A percentile compares a stretch with the other conserved stretches of the same genome.
These are phyloP conservation scores for Patagioenas fasciata DNA, from an alignment of 2,113 vertebrate genomes.

Conservation along the genomic window DNA sequence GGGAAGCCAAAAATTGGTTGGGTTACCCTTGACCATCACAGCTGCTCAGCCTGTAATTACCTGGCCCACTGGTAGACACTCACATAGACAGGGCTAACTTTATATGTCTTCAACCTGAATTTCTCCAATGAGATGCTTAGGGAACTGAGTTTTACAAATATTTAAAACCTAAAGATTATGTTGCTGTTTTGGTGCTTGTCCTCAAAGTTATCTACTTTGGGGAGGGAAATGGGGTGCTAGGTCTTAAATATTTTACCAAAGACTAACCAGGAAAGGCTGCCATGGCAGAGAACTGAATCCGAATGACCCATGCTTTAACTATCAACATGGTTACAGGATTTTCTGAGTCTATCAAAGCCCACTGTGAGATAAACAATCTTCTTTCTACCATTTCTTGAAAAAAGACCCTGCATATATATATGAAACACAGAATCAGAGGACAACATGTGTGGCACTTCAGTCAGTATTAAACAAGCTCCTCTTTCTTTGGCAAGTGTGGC, in stretches of 20 bases:
- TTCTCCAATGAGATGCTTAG: neutral
- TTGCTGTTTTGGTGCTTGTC: accelerated
- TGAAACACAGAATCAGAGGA: neutral
- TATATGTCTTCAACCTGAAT: neutral
- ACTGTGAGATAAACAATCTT: neutral
- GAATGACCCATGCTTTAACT: neutral
- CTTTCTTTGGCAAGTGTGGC: neutral
- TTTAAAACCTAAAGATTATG: neutral
- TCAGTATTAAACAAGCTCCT: neutral
- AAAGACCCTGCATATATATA: accelerated
- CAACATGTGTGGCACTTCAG: neutral
- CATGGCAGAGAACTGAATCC: neutral
- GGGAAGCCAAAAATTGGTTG: neutral
- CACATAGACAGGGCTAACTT: neutral
- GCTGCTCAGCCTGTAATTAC: neutral
- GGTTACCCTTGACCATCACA: accelerated
- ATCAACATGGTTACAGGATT: neutral
- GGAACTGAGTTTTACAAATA: neutral
- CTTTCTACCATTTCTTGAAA: neutral
- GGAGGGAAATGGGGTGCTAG: neutral
- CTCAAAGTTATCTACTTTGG: neutral
- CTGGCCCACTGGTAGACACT: neutral
- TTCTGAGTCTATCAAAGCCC: neutral
- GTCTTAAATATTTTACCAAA: neutral
- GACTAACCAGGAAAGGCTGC: neutral